phyloP scores from a whole-genome alignment of 2,797 vertebrate species.

The Galagoides demidoff region DNA sequence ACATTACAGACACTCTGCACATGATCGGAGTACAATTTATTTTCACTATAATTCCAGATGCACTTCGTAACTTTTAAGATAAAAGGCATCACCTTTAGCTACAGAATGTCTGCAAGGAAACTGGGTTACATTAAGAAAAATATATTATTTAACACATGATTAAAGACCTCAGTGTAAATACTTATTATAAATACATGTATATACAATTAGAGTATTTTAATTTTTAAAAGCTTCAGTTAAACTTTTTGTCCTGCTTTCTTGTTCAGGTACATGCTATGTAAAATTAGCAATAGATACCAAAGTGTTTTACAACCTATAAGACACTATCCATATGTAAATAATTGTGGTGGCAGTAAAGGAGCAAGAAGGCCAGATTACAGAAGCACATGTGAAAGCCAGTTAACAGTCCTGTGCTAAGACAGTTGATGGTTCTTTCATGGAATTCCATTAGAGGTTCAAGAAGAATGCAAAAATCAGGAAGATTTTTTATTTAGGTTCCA shows the following conservation, averaged over 20 bases:
- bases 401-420: not conserved
- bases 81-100: conserved; percentile 29
- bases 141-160: not conserved
- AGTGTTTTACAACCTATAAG: not conserved
- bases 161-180: conserved; percentile 23
- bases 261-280: not conserved
- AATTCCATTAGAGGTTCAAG: not conserved
- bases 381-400: not conserved
- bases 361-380: not conserved
- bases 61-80: conserved; percentile 28
- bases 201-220: no score
- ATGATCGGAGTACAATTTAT: not conserved
- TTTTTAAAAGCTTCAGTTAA: conserved; percentile 26
- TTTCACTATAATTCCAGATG: not conserved
- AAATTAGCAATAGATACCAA: conserved; percentile 20
- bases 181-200: not conserved
- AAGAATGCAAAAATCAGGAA: not conserved
- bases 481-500: not conserved
- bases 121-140: conserved; percentile 4
- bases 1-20: not conserved
- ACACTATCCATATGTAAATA: not conserved
- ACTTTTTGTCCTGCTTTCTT: not conserved
- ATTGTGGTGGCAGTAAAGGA: not conserved
- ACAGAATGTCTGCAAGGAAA: conserved; percentile 11
- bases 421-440: not conserved